These are phyloP conservation scores for Emys orbicularis DNA, from an alignment of 2,797 vertebrate species.

Conservation along the genomic window DNA sequence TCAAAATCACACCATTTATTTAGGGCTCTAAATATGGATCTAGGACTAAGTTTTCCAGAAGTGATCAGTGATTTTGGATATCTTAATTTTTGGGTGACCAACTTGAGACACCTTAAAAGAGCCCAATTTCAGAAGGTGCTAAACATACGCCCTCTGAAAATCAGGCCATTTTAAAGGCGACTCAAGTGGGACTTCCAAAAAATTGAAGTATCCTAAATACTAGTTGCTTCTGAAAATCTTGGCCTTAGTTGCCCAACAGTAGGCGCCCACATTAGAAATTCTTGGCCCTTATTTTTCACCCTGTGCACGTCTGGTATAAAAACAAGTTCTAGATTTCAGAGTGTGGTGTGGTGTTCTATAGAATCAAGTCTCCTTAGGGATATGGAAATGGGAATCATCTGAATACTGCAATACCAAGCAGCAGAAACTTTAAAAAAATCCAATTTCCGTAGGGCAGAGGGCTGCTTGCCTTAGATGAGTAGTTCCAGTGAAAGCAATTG, in stretches of 20 bases:
- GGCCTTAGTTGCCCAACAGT: not conserved
- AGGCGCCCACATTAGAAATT: not conserved
- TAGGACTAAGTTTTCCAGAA: conserved; percentile 16
- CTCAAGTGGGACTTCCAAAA: not conserved
- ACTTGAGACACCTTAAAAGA: conserved; percentile 1
- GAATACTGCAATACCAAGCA: not conserved
- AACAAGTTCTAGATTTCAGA: conserved; percentile 20
- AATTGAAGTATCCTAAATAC: not conserved
- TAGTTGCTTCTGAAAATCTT: not conserved
- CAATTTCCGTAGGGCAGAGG: not conserved
- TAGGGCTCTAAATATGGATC: not conserved
- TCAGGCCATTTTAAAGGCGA: not conserved
- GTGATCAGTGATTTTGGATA: not conserved
- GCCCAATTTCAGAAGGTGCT: not conserved
- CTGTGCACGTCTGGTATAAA: not conserved
- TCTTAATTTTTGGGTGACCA: not conserved
- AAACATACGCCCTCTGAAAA: not conserved
- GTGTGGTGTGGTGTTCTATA: not conserved
- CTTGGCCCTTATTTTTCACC: not conserved
- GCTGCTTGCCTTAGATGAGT: not conserved
- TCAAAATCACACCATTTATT: not conserved
- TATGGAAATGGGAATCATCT: not conserved
- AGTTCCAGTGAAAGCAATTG: not conserved
- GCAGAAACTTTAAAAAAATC: not conserved
- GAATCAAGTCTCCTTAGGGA: not conserved